Percentiles rank a stretch among this genome's conserved stretches.
phyloP scores from a whole-genome alignment of 2,797 vertebrate species.

The Acanthurus leucopareius region DNA sequence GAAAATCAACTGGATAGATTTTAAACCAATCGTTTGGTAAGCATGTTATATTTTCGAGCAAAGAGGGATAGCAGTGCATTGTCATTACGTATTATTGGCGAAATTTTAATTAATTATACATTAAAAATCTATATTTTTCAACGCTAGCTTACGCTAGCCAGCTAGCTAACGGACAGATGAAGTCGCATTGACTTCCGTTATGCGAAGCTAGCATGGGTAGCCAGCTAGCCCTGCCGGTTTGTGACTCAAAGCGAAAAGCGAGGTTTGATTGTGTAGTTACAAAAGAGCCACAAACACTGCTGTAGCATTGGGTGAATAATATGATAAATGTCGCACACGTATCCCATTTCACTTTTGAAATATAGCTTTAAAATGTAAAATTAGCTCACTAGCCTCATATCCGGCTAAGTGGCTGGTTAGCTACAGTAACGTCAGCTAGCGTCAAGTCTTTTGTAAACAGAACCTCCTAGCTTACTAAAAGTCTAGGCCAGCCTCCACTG shows the following conservation, averaged over 20 bases:
- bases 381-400: constrained; percentile 21
- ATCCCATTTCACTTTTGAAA: accelerated
- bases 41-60: neutral
- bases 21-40: constrained; percentile 66
- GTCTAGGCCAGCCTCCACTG: constrained; percentile 17
- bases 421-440: constrained; percentile 30
- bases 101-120: neutral
- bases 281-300: accelerated
- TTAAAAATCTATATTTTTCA: constrained; percentile 29
- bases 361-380: neutral
- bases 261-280: neutral
- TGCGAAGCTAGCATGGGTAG: constrained; percentile 62
- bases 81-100: accelerated
- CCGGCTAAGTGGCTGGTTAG: constrained; percentile 58
- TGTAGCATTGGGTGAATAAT: accelerated
- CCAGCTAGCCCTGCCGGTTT: constrained; percentile 54
- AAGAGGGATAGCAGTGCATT: accelerated
- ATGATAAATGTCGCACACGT: neutral
- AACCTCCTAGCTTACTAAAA: constrained; percentile 21
- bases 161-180: constrained; percentile 60
- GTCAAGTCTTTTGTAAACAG: constrained; percentile 73
- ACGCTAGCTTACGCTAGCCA: constrained; percentile 53
- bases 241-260: neutral
- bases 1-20: constrained; percentile 53
- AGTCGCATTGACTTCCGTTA: constrained; percentile 75